phyloP scores from a whole-genome alignment of 2,113 vertebrate genomes.

The Gnathonemus echidnorhynchus region DNA sequence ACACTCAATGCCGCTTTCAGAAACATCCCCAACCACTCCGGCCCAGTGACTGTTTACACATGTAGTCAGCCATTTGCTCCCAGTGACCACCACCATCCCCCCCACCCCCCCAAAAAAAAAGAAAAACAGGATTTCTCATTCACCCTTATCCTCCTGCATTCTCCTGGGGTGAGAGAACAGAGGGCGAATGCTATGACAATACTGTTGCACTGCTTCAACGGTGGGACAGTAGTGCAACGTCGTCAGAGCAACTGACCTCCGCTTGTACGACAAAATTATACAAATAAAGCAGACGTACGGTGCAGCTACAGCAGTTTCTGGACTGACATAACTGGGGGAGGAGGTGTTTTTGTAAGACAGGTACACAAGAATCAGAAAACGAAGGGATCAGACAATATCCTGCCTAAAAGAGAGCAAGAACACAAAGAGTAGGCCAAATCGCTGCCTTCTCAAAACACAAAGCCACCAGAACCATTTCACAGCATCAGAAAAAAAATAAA shows the following conservation, averaged over 20 bases:
- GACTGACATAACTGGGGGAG: not conserved
- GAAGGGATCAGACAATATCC: not conserved
- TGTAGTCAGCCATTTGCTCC: not conserved
- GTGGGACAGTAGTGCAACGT: conserved; percentile 98
- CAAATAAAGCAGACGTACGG: conserved; percentile 23
- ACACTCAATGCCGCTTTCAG: not conserved
- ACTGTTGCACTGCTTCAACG: conserved; percentile 98
- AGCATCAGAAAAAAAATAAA: not conserved
- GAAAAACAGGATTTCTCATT: not conserved
- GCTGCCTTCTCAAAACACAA: not conserved
- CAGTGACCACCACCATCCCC: not conserved
- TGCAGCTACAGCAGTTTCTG: not conserved
- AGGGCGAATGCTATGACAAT: conserved; percentile 97
- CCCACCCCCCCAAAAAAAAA: not conserved
- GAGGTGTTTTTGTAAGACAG: not conserved
- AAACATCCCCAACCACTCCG: not conserved
- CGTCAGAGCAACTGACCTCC: conserved; percentile 90
- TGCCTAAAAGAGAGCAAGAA: not conserved
- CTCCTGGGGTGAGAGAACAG: conserved; percentile 42
- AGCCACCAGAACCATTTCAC: not conserved
- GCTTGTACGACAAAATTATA: conserved; percentile 59
- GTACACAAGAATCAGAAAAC: not conserved
- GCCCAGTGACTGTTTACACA: not conserved
- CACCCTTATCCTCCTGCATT: not conserved
- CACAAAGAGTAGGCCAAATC: not conserved